Evolutionary conservation across 2,888 invertebrate genomes (phyloP).

Genomic region (Patella pellucida): DNA sequence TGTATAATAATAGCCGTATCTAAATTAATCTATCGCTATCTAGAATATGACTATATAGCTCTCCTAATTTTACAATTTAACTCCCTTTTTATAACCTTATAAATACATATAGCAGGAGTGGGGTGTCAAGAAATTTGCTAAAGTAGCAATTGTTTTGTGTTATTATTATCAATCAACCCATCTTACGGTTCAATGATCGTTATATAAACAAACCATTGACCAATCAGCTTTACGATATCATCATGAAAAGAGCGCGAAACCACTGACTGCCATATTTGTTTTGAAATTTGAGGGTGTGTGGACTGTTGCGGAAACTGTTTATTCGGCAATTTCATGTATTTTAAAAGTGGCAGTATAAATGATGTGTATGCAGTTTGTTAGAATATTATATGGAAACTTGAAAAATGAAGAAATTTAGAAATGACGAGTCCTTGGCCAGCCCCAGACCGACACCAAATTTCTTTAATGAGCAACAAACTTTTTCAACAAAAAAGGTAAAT

Average conservation of each 20-base stretch:
- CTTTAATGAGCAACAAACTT: conserved; percentile 58
- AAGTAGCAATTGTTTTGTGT: too few relatives aligned
- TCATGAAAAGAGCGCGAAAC: not conserved
- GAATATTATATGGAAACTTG: not conserved
- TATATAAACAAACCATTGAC: not conserved
- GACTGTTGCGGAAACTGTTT: not conserved
- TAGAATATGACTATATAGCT: too few relatives aligned
- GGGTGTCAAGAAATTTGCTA: too few relatives aligned
- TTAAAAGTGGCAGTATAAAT: not conserved
- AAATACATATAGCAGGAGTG: too few relatives aligned
- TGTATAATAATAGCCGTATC: too few relatives aligned
- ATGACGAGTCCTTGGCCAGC: conserved; percentile 42
- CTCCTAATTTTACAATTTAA: too few relatives aligned
- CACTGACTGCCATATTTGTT: not conserved
- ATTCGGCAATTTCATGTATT: not conserved
- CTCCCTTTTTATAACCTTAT: too few relatives aligned
- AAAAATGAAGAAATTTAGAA: conserved; percentile 9
- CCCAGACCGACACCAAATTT: conserved; percentile 66
- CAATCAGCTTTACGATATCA: not conserved
- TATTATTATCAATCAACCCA: too few relatives aligned
- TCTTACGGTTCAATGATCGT: not conserved
- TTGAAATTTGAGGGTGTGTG: not conserved
- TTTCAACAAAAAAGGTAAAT: conserved; percentile 63
- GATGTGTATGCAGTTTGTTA: not conserved
- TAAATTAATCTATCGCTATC: too few relatives aligned